Percentiles rank a stretch among this genome's conserved stretches.
Conservation (phyloP, 1,140 invertebrate species). For the Nymphalis io region DNA sequence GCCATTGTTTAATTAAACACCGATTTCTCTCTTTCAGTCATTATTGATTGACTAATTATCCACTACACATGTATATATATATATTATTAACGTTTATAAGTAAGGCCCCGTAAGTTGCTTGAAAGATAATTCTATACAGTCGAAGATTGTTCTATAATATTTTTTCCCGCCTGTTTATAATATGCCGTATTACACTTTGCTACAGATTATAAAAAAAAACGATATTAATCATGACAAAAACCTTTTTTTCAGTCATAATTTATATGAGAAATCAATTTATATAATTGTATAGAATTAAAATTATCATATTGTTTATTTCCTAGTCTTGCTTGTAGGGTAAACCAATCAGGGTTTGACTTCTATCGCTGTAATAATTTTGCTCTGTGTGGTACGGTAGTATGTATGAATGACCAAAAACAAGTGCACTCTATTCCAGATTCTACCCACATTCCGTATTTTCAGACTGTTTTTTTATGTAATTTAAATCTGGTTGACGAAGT, state of each 20-base stretch:
- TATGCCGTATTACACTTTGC: conserved; percentile 9
- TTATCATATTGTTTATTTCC: background rate
- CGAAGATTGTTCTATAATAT: background rate
- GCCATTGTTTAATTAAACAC: too few species aligned
- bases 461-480: conserved; percentile 68
- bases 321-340: background rate
- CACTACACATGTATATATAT: too few species aligned
- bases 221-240: too few species aligned
- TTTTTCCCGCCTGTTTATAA: background rate
- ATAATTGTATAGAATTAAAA: too few species aligned
- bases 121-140: background rate
- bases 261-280: too few species aligned
- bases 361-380: background rate
- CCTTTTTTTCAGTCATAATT: too few species aligned
- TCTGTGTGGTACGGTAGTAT: conserved; percentile 5
- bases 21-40: too few species aligned
- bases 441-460: conserved; percentile 61
- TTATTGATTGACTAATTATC: too few species aligned
- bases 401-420: conserved; percentile 14
- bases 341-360: too few species aligned
- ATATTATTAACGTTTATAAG: too few species aligned
- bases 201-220: background rate
- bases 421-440: conserved; percentile 38
- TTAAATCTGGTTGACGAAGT: conserved; percentile 28
- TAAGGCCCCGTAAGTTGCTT: too few species aligned